phyloP scores from a whole-genome alignment of 2,888 invertebrate species.

The Athalia cordata region DNA sequence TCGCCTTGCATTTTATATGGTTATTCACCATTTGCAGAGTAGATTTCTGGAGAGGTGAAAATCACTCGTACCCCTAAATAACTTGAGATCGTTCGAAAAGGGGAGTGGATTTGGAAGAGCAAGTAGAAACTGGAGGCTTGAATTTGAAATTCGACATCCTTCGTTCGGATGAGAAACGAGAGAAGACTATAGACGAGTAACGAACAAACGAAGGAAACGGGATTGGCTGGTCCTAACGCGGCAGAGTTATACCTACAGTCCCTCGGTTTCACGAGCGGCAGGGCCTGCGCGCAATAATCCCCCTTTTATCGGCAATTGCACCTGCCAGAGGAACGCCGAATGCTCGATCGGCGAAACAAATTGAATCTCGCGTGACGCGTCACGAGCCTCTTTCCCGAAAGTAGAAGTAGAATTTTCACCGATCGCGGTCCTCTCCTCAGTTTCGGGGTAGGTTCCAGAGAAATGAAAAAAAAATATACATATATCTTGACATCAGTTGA shows the following conservation, averaged over 20 bases:
- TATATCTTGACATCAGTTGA: background rate
- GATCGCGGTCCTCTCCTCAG: too few relatives aligned
- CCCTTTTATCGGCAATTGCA: constrained; percentile 43
- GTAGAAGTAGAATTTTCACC: background rate
- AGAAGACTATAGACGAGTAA: constrained; percentile 20
- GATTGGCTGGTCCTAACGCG: constrained; percentile 35
- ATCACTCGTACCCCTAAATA: background rate
- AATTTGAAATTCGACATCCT: constrained; percentile 30
- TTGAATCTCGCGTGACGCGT: constrained; percentile 39
- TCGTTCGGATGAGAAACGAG: constrained; percentile 11
- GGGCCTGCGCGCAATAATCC: constrained; percentile 44
- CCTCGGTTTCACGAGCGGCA: constrained; percentile 40
- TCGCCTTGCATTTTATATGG: too few relatives aligned
- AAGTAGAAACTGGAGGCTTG: constrained; percentile 13
- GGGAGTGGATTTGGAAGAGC: constrained; percentile 5
- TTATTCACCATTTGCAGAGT: too few relatives aligned
- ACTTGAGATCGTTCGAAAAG: background rate
- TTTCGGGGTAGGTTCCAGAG: background rate
- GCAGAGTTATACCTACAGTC: background rate
- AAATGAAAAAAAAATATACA: background rate
- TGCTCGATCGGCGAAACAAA: constrained; percentile 44
- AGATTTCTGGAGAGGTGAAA: background rate
- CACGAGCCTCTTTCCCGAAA: constrained; percentile 10
- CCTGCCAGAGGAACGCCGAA: constrained; percentile 42
- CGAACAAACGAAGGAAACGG: constrained; percentile 7